These are phyloP conservation scores for Lipotes vexillifer DNA, from an alignment of 2,113 vertebrate genomes.

Conservation along the genomic window DNA sequence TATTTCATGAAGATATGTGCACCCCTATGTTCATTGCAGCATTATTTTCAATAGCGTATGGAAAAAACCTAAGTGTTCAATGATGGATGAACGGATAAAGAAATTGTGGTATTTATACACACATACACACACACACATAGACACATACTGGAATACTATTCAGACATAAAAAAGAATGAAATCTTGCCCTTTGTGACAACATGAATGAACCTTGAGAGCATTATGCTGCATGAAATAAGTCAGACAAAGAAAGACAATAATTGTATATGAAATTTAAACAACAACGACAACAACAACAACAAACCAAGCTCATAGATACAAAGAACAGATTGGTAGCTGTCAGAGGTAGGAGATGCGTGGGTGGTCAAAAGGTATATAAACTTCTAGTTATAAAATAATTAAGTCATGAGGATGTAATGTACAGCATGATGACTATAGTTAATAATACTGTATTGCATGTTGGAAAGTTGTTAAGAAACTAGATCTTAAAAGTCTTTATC, in stretches of 20 bases:
- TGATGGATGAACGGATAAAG: neutral
- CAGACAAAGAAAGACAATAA: neutral
- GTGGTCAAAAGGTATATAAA: neutral
- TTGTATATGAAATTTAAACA: neutral
- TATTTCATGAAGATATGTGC: neutral
- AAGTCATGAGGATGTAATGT: neutral
- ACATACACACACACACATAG: neutral
- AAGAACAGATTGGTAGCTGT: neutral
- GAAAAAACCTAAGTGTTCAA: neutral
- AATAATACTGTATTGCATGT: neutral
- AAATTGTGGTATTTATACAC: neutral
- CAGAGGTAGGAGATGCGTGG: neutral
- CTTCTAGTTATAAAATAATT: neutral
- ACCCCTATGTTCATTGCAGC: neutral
- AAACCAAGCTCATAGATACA: neutral
- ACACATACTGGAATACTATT: neutral
- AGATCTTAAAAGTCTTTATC: neutral
- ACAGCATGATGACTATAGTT: neutral
- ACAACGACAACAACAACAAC: neutral
- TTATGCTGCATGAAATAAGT: neutral
- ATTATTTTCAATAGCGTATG: neutral
- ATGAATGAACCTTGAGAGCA: neutral
- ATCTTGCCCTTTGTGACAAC: neutral
- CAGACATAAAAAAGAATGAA: neutral
- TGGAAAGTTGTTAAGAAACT: neutral